Percentiles rank a stretch among this genome's conserved stretches.
Evolutionary conservation across 2,113 vertebrate genomes (phyloP).

Genomic region (Hemibagrus wyckioides): DNA sequence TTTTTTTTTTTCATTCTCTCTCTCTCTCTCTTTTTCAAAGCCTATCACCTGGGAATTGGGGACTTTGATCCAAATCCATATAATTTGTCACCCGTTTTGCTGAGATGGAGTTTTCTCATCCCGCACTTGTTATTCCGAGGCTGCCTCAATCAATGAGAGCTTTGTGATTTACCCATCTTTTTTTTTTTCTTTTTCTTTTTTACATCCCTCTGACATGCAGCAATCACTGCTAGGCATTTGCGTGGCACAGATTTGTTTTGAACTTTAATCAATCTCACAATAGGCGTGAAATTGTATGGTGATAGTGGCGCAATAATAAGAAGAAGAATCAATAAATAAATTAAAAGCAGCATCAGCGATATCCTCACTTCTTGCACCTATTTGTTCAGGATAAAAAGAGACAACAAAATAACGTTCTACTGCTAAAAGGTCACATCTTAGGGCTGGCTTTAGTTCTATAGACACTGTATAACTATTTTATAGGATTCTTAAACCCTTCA

Average conservation of each 20-base stretch:
- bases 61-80: constrained; percentile 52
- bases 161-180: neutral
- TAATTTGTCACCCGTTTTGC: constrained; percentile 45
- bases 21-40: constrained; percentile 14
- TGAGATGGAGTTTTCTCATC: constrained; percentile 53
- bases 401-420: neutral
- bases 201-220: neutral
- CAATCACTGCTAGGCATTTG: constrained; percentile 16
- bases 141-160: constrained; percentile 35
- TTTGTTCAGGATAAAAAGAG: constrained; percentile 15
- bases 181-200: neutral
- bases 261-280: constrained; percentile 34
- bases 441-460: constrained; percentile 20
- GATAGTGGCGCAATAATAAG: neutral
- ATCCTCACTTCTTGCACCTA: neutral
- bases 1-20: constrained; percentile 12
- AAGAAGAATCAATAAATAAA: too few species aligned
- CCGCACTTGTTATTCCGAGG: constrained; percentile 27
- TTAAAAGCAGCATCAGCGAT: neutral
- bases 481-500: constrained; percentile 59
- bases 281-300: neutral
- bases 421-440: neutral
- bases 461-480: constrained; percentile 33
- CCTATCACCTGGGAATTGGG: constrained; percentile 49
- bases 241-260: constrained; percentile 13